phyloP scores from a whole-genome alignment of 2,888 invertebrate species.

The Cryptocheilus praepositus region DNA sequence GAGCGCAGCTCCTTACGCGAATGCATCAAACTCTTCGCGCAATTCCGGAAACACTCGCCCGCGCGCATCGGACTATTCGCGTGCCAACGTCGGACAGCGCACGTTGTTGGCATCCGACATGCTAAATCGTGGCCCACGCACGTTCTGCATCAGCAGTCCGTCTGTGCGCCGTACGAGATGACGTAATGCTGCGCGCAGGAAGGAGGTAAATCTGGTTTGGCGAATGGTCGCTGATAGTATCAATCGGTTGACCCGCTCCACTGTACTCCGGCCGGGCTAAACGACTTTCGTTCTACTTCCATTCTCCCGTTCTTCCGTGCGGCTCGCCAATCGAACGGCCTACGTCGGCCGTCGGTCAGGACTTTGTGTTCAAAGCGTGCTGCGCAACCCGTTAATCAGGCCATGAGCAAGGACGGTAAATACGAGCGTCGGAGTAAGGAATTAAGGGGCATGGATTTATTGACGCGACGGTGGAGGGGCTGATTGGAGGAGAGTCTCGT shows the following conservation, averaged over 20 bases:
- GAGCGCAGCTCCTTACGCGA: too few relatives aligned
- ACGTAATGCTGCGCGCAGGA: not conserved
- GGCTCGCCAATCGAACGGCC: constrained; percentile 13
- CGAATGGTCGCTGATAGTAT: constrained; percentile 26
- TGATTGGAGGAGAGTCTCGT: constrained; percentile 15
- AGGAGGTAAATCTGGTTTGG: not conserved
- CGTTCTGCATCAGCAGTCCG: too few relatives aligned
- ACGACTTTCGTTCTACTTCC: constrained; percentile 47
- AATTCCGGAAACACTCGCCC: too few relatives aligned
- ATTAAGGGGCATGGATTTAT: constrained; percentile 23
- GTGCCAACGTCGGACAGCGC: too few relatives aligned
- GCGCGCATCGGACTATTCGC: too few relatives aligned
- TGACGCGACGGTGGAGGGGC: not conserved
- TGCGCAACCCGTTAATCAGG: constrained; percentile 20
- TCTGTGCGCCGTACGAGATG: too few relatives aligned
- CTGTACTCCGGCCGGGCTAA: constrained; percentile 17
- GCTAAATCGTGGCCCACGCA: too few relatives aligned
- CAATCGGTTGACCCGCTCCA: constrained; percentile 26
- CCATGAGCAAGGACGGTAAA: constrained; percentile 12
- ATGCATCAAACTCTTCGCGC: too few relatives aligned
- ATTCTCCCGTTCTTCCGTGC: constrained; percentile 18
- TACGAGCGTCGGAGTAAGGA: constrained; percentile 11
- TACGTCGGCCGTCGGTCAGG: constrained; percentile 14
- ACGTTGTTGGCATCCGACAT: too few relatives aligned
- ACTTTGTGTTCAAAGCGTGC: constrained; percentile 25